Conservation (phyloP, 2,888 invertebrate genomes). For the Harpalus rufipes region DNA sequence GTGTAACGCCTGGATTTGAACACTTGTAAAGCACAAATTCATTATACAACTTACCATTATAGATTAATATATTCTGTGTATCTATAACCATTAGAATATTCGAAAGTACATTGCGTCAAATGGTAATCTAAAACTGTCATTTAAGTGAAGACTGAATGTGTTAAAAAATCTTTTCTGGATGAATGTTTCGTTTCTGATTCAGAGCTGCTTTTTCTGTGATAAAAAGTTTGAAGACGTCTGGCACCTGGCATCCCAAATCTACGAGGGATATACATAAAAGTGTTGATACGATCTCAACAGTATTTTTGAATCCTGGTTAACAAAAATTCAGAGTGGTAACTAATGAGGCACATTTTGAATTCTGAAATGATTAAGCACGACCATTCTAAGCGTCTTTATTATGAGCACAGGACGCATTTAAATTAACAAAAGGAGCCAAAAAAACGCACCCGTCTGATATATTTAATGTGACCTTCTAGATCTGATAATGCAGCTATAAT, state of each 20-base stretch:
- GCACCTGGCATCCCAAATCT: constrained; percentile 22
- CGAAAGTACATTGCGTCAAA: neutral
- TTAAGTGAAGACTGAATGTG: too few relatives aligned
- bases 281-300: constrained; percentile 65
- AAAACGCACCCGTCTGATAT: constrained; percentile 58
- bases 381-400: constrained; percentile 75
- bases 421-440: constrained; percentile 62
- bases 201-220: neutral
- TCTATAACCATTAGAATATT: neutral
- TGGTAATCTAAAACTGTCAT: neutral
- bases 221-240: constrained; percentile 26
- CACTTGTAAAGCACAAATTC: too few relatives aligned
- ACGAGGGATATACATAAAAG: constrained; percentile 65
- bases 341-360: constrained; percentile 75
- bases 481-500: constrained; percentile 57
- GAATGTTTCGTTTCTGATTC: neutral
- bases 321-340: constrained; percentile 74
- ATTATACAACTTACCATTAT: constrained; percentile 35
- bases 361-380: constrained; percentile 75
- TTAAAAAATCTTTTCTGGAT: neutral
- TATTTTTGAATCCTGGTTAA: constrained; percentile 59
- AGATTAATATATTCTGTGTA: neutral
- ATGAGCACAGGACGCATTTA: constrained; percentile 70
- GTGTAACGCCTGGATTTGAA: too few relatives aligned
- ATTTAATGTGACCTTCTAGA: constrained; percentile 63